Evolutionary conservation across 2,113 vertebrate genomes (phyloP).

Genomic region (Perca fluviatilis): DNA sequence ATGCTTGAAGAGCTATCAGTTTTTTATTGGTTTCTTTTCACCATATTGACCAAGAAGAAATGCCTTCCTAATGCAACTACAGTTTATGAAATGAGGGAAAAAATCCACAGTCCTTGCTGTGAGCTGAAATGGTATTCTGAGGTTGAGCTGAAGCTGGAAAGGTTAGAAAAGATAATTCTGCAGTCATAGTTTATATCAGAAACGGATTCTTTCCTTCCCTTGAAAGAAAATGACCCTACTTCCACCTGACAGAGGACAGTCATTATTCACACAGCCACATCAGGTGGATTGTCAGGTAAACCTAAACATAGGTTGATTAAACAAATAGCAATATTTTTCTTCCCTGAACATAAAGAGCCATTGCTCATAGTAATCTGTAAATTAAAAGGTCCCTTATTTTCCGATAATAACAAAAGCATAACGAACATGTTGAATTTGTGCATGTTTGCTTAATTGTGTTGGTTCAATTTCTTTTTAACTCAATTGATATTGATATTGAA

Average conservation of each 20-base stretch:
- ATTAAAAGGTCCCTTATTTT: too few species aligned
- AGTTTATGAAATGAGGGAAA: neutral
- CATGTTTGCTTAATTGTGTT: neutral
- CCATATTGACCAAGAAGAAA: neutral
- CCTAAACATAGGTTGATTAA: neutral
- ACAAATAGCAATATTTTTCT: neutral
- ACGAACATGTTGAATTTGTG: neutral
- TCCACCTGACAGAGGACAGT: neutral
- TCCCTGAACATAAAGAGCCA: neutral
- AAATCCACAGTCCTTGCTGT: neutral
- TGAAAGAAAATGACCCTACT: neutral
- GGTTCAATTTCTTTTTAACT: neutral
- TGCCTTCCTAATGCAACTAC: neutral
- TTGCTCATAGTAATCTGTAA: too few species aligned
- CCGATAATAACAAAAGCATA: too few species aligned
- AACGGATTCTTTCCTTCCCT: neutral
- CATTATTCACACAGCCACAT: neutral
- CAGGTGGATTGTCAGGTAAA: neutral
- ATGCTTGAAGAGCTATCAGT: neutral
- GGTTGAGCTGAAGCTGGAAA: neutral
- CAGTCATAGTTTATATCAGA: neutral
- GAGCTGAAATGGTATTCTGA: neutral
- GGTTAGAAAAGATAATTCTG: neutral
- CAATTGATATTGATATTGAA: constrained; percentile 4
- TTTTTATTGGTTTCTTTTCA: neutral